Evolutionary conservation across 2,113 vertebrate genomes (phyloP).

Genomic region (Terrapene triunguis): DNA sequence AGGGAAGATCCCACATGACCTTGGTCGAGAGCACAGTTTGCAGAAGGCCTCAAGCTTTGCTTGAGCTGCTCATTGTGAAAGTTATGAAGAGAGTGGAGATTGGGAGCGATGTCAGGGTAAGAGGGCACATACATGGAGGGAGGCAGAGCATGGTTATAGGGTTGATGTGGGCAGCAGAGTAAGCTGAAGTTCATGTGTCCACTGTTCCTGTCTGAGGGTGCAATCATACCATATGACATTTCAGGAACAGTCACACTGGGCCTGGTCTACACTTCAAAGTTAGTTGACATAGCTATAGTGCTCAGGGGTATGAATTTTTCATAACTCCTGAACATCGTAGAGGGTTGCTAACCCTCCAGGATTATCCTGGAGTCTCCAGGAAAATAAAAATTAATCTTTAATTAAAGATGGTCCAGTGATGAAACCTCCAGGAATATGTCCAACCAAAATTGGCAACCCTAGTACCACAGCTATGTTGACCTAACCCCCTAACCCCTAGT

Average conservation of each 20-base stretch:
- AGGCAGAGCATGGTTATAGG: neutral
- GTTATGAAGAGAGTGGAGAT: neutral
- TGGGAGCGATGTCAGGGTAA: neutral
- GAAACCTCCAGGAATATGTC: neutral
- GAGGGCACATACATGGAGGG: neutral
- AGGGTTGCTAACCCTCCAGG: neutral
- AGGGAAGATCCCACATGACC: neutral
- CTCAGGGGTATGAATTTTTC: neutral
- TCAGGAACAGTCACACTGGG: neutral
- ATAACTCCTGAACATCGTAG: neutral
- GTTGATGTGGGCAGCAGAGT: neutral
- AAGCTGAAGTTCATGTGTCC: neutral
- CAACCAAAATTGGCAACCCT: neutral
- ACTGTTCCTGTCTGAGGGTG: neutral
- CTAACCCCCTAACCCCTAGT: neutral
- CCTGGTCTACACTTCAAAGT: neutral
- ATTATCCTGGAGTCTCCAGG: neutral
- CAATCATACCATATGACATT: neutral
- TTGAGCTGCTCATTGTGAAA: neutral
- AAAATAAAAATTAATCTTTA: neutral
- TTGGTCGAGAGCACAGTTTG: neutral
- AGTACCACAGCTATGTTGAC: neutral
- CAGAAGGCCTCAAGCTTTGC: neutral
- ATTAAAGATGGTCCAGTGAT: neutral
- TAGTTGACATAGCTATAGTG: neutral